Evolutionary conservation across 2,113 vertebrate species (phyloP).

Genomic region (Heterotilapia buettikoferi): DNA sequence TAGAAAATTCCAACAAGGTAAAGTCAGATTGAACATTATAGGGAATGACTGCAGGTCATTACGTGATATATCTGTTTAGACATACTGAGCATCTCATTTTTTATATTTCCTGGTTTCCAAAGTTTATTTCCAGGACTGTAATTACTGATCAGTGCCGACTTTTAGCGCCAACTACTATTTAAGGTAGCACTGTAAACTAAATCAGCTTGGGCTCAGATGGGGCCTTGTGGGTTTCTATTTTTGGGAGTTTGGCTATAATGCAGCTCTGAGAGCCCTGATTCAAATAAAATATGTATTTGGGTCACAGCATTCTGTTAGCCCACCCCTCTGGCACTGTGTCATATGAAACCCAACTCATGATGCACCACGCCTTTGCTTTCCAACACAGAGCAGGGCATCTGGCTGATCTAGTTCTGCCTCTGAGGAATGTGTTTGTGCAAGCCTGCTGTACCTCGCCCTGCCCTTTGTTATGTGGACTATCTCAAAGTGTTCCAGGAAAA

Average conservation of each 20-base stretch:
- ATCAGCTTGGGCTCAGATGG: background rate
- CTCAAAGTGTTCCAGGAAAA: constrained; percentile 24
- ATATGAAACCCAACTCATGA: constrained; percentile 49
- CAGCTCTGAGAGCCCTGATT: background rate
- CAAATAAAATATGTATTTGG: constrained; percentile 44
- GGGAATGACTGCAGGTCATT: background rate
- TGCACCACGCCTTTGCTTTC: constrained; percentile 16
- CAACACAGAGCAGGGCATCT: background rate
- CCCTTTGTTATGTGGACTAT: background rate
- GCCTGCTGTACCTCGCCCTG: constrained; percentile 42
- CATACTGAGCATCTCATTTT: background rate
- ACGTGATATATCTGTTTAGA: background rate
- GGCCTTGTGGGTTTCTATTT: constrained; percentile 9
- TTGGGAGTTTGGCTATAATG: constrained; percentile 8
- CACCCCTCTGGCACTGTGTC: constrained; percentile 12
- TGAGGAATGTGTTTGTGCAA: constrained; percentile 60
- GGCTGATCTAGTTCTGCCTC: constrained; percentile 34
- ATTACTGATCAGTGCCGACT: background rate
- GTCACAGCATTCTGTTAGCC: constrained; percentile 41
- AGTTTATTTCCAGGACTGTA: background rate
- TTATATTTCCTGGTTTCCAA: background rate
- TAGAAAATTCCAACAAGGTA: background rate
- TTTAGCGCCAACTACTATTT: background rate
- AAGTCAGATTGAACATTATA: background rate
- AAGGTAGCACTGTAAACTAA: background rate